Conservation (phyloP, 2,113 vertebrate species). For the Uropsilus gracilis region DNA sequence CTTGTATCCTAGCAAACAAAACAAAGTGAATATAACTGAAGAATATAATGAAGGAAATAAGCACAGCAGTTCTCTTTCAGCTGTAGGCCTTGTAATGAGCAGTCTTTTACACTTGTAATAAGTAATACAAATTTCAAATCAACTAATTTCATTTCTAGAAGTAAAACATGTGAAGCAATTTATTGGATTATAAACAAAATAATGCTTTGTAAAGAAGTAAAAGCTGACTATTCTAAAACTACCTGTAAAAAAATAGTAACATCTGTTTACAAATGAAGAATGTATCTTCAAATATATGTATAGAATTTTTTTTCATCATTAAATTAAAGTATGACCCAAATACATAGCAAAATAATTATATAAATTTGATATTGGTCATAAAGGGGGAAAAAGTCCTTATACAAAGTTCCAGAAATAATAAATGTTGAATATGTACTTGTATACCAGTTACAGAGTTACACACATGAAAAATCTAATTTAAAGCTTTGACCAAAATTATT, state of each 20-base stretch:
- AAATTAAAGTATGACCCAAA: constrained; percentile 37
- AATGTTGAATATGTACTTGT: neutral
- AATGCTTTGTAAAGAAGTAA: constrained; percentile 27
- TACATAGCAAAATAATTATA: neutral
- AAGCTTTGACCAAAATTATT: constrained; percentile 40
- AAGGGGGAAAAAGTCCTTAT: neutral
- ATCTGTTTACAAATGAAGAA: constrained; percentile 36
- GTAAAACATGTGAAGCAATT: constrained; percentile 17
- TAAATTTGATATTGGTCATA: neutral
- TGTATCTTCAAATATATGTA: neutral
- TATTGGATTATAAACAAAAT: neutral
- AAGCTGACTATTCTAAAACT: neutral
- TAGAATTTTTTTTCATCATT: neutral
- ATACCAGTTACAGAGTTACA: neutral
- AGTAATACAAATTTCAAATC: neutral
- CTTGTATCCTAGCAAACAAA: neutral
- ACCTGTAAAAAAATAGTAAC: neutral
- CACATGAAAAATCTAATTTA: constrained; percentile 30
- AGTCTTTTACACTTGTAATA: neutral
- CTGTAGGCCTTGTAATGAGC: neutral
- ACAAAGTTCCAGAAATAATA: neutral
- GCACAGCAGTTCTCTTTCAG: neutral
- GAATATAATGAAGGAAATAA: neutral
- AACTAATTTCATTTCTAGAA: neutral
- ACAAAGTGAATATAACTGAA: constrained; percentile 18